Evolutionary conservation across 2,113 vertebrate species (phyloP).

Genomic region (Chlamydotis undulata): DNA sequence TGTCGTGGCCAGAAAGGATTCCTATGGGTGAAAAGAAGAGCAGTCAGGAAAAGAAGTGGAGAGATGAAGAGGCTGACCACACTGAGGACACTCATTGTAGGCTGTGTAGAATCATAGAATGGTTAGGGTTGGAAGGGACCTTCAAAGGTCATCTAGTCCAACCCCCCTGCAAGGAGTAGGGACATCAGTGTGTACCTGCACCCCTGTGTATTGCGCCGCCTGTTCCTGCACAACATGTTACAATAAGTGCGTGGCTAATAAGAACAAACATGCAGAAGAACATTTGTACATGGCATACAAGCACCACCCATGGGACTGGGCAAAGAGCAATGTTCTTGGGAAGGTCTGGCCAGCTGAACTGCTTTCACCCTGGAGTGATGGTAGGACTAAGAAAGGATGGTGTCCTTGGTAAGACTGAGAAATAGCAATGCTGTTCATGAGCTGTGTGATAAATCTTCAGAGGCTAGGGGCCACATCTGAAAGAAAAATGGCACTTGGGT

Average conservation of each 20-base stretch:
- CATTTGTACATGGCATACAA: accelerated
- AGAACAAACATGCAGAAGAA: background rate
- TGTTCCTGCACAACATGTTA: accelerated
- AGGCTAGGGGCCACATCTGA: background rate
- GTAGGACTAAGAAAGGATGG: background rate
- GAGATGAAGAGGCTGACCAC: too few relatives aligned
- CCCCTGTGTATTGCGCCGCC: accelerated
- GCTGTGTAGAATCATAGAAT: background rate
- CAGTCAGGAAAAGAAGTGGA: background rate
- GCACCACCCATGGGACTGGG: background rate
- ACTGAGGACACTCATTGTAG: accelerated
- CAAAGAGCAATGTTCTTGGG: background rate
- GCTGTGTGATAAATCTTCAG: background rate
- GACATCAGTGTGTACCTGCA: too few relatives aligned
- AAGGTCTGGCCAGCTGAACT: background rate
- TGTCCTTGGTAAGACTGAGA: background rate
- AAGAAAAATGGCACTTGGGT: background rate
- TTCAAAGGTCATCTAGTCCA: too few relatives aligned
- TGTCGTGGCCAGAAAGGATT: conserved; percentile 93
- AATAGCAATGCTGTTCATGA: background rate
- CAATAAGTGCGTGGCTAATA: accelerated
- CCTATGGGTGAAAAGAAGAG: conserved; percentile 70
- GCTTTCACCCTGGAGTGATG: background rate
- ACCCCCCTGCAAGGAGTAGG: too few relatives aligned
- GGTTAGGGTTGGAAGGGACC: too few relatives aligned